Percentiles rank a stretch among this genome's conserved stretches.
These are phyloP conservation scores for Phallusia fumigata DNA, from an alignment of 23 tunicate species.

Conservation along the genomic window DNA sequence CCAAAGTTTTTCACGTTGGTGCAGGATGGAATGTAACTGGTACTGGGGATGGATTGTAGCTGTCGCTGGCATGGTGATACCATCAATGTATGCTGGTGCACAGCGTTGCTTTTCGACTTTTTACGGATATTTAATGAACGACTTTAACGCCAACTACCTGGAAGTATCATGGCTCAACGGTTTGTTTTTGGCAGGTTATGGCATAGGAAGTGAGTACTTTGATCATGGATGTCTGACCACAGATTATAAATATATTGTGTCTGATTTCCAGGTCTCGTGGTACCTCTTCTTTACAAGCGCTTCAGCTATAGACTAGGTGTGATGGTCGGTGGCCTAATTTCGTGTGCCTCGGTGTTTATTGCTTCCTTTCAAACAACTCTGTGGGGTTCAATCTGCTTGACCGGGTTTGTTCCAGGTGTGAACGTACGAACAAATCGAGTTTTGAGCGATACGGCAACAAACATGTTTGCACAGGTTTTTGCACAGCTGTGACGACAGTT, in stretches of 20 bases:
- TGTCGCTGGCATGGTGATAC: slow-evolving; percentile 12
- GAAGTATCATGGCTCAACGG: slow-evolving; percentile 29
- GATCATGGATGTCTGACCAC: background rate
- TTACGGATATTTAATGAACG: slow-evolving; percentile 14
- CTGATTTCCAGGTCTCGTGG: slow-evolving; percentile 11
- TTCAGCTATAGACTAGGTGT: slow-evolving; percentile 25
- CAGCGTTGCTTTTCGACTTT: slow-evolving; percentile 10
- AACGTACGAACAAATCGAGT: background rate
- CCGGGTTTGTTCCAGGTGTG: background rate
- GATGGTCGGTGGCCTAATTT: slow-evolving; percentile 10
- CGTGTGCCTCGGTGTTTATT: background rate
- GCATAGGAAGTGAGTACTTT: slow-evolving; percentile 19
- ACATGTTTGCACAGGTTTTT: background rate
- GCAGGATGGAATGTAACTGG: too few relatives aligned
- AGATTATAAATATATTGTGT: background rate
- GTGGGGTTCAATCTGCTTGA: background rate
- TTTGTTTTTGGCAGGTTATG: slow-evolving; percentile 17
- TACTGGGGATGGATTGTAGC: slow-evolving; percentile 24
- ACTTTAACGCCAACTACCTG: slow-evolving; percentile 9
- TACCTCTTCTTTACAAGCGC: slow-evolving; percentile 21
- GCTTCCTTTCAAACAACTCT: background rate
- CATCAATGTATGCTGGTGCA: slow-evolving; percentile 20
- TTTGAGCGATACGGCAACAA: too few relatives aligned
- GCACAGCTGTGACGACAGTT: background rate
- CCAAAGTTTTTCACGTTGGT: too few relatives aligned